Conservation (phyloP, 2,113 vertebrate genomes). For the Cricetomys ansorgei region DNA sequence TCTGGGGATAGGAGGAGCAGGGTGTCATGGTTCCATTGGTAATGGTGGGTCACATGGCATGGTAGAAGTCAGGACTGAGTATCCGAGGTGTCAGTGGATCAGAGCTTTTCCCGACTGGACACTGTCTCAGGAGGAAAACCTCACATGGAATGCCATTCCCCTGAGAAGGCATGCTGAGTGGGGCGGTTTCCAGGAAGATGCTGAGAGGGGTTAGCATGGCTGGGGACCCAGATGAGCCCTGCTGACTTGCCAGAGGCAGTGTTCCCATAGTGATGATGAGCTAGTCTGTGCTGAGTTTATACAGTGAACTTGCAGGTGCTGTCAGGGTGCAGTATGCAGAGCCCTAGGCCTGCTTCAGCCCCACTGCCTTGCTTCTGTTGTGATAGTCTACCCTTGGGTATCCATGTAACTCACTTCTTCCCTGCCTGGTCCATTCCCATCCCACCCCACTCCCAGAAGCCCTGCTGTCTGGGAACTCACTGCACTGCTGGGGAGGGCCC, state of each 20-base stretch:
- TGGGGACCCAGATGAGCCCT: neutral
- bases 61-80: neutral
- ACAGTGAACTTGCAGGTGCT: neutral
- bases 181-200: constrained; percentile 65
- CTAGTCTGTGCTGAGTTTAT: neutral
- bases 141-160: neutral
- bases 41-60: neutral
- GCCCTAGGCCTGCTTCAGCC: neutral
- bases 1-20: neutral
- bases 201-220: constrained; percentile 22
- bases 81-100: neutral
- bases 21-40: neutral
- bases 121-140: neutral
- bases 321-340: neutral
- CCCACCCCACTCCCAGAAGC: neutral
- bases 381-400: neutral
- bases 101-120: constrained; percentile 26
- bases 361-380: neutral
- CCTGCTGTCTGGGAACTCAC: neutral
- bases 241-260: constrained; percentile 47
- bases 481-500: neutral
- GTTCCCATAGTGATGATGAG: constrained; percentile 13
- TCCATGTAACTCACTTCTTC: too few relatives aligned
- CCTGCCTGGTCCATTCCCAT: neutral
- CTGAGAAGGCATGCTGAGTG: constrained; percentile 42